A percentile compares a stretch with the other conserved stretches of the same genome.
Evolutionary conservation across 2,888 invertebrate genomes (phyloP).

Genomic region (Nysson spinosus): DNA sequence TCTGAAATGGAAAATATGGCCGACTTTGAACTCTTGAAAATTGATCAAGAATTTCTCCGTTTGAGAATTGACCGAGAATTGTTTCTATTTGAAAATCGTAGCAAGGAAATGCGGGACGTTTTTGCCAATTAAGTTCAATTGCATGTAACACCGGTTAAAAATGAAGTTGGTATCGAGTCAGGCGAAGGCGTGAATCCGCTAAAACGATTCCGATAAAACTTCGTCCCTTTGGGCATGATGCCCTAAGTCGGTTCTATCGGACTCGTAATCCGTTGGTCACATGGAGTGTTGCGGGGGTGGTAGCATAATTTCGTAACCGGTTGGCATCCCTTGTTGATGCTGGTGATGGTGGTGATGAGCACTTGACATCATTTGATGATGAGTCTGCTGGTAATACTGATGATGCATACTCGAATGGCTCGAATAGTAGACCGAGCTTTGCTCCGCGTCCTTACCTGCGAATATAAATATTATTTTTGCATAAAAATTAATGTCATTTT

Average conservation of each 20-base stretch:
- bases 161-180: conserved; percentile 49
- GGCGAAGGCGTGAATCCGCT: conserved; percentile 70
- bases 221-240: conserved; percentile 67
- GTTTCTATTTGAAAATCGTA: too few relatives aligned
- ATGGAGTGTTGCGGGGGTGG: conserved; percentile 74
- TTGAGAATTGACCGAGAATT: too few relatives aligned
- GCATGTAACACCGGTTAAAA: not conserved
- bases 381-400: conserved; percentile 73
- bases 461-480: not conserved
- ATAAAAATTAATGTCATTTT: not conserved
- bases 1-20: too few relatives aligned
- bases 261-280: conserved; percentile 69
- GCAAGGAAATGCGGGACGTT: too few relatives aligned
- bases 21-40: too few relatives aligned
- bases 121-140: too few relatives aligned
- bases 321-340: conserved; percentile 66
- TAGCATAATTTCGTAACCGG: conserved; percentile 72
- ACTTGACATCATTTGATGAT: conserved; percentile 70
- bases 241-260: conserved; percentile 56
- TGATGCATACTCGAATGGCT: conserved; percentile 73
- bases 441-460: conserved; percentile 73
- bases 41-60: too few relatives aligned
- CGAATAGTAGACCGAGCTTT: conserved; percentile 71
- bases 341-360: conserved; percentile 71
- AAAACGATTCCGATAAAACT: conserved; percentile 60